Base-by-base conservation (phyloP, 1,140 invertebrate species). In the Lepidotrigona ventralis region DNA sequence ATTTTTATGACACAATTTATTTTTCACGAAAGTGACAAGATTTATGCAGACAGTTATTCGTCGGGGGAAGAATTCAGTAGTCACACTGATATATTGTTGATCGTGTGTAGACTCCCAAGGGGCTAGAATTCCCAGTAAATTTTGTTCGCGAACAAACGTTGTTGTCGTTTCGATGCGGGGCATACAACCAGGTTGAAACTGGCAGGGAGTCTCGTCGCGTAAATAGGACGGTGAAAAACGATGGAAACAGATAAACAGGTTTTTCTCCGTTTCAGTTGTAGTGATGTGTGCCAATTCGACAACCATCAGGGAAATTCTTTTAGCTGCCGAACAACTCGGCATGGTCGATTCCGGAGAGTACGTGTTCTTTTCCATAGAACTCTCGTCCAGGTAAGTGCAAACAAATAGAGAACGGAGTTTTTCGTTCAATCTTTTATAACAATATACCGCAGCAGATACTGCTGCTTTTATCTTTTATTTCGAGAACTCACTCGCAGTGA, bases 281-380 rank as follows among this genome's bases (percentile, higher is more conserved):
- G 97, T 99, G 74, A 96, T 99, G 89, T 99, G 99, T 92, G 98
- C 98, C 1, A 98, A 97, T 89, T 97, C 98, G 2, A 96, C 96
- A 79, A 98, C 97, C 72, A 97, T 99, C 33, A 94, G 98, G 81
- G 96, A 98, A 91, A 98, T 99, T 84, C 96, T 99, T 94, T 92
- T 99, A 88, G 97, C 98, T 23, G 98, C 98, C 21, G 97, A 98
- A 89, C 97, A 98, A 87, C 95, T 99, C 58, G 98, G 98, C 81
- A 98, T 99, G 97, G 97, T 98, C 66, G 97, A 97, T 88, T 98
- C 97, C 80, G 98, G 99, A 23, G 99, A 99, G 95, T 99, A 99
- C 93, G 98, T 99, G 56, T 99, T 99, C 95, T 98, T 99, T 94
- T 99, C 98, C 92, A 98, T 99, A 89, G 98, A 99, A 93, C 95